Conservation (phyloP, 2,797 vertebrate genomes). For the Alosa sapidissima region DNA sequence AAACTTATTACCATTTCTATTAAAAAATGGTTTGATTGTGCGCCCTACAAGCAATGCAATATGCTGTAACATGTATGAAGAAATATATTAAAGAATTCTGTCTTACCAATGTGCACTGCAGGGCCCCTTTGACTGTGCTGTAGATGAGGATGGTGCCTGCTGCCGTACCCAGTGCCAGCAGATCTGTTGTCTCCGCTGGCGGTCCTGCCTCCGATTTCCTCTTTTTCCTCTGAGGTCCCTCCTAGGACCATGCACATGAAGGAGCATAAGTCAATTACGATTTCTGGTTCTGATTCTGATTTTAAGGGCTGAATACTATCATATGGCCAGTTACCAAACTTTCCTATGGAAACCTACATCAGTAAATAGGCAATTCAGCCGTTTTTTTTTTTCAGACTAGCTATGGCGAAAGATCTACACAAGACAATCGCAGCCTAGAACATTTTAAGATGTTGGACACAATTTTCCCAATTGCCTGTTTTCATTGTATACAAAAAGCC, state of each 20-base stretch:
- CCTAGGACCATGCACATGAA: slow-evolving; percentile 69
- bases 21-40: too few species aligned
- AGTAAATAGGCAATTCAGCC: neutral
- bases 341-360: neutral
- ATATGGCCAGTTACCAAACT: neutral
- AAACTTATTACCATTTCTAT: too few species aligned
- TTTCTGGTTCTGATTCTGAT: neutral
- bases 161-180: slow-evolving; percentile 94
- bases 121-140: slow-evolving; percentile 88
- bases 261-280: neutral
- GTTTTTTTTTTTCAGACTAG: neutral
- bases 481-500: neutral
- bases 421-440: neutral
- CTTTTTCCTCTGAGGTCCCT: slow-evolving; percentile 95
- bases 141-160: slow-evolving; percentile 96
- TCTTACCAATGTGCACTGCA: slow-evolving; percentile 95
- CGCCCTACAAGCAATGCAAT: neutral
- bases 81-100: neutral
- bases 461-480: too few species aligned
- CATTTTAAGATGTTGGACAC: neutral
- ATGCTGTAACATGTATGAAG: neutral
- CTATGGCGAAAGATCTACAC: neutral
- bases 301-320: neutral
- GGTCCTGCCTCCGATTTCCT: slow-evolving; percentile 87
- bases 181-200: slow-evolving; percentile 80